Percentiles rank a stretch among this genome's conserved stretches.
Evolutionary conservation across 2,113 vertebrate species (phyloP).

Genomic region (Cyrtonyx montezumae): DNA sequence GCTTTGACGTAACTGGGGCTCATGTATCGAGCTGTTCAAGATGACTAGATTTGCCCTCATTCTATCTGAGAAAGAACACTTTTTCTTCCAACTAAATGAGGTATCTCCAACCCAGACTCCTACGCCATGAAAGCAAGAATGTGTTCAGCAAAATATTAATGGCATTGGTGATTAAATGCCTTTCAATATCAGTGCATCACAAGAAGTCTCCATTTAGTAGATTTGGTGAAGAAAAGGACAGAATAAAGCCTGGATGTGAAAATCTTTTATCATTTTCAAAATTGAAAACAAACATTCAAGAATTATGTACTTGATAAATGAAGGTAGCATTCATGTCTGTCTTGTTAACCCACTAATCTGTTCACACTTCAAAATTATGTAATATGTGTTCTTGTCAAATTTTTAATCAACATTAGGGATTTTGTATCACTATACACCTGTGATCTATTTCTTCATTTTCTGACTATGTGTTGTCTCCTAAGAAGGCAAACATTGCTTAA

Average conservation of each 20-base stretch:
- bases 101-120: background rate
- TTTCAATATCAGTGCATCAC: background rate
- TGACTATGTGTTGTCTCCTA: background rate
- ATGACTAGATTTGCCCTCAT: background rate
- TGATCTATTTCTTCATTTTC: background rate
- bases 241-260: background rate
- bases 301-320: background rate
- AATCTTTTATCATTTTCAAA: background rate
- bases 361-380: background rate
- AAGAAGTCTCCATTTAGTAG: background rate
- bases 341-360: background rate
- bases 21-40: background rate
- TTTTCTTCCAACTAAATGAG: background rate
- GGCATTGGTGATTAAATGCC: background rate
- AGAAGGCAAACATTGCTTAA: background rate
- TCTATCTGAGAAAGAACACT: background rate
- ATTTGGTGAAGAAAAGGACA: background rate
- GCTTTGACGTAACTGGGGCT: background rate
- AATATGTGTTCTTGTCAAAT: background rate
- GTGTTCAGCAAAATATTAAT: background rate
- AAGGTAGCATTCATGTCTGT: background rate
- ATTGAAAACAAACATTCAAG: background rate
- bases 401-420: background rate
- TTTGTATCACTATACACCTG: accelerated
- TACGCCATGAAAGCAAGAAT: background rate